Percentiles rank a stretch among this genome's conserved stretches.
These are phyloP conservation scores for Megalops cyprinoides DNA, from an alignment of 2,797 vertebrate genomes.

Conservation along the genomic window DNA sequence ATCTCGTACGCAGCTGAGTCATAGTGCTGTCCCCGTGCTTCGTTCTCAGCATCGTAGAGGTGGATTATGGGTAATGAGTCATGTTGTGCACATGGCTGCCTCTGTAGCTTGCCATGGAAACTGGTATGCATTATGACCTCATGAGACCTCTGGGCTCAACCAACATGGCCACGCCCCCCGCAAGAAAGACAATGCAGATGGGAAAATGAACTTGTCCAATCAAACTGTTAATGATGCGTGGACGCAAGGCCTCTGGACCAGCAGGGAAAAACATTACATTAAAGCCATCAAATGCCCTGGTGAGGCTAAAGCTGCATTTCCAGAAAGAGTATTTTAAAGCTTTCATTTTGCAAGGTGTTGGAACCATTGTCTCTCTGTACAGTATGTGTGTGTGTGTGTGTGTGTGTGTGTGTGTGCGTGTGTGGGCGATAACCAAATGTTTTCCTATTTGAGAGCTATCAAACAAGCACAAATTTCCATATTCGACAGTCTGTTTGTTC, in stretches of 20 bases:
- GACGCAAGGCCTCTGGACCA: not conserved
- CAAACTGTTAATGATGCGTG: not conserved
- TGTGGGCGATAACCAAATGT: not conserved
- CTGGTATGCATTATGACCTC: not conserved
- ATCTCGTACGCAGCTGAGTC: not conserved
- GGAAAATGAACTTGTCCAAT: not conserved
- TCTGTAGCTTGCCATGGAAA: no score
- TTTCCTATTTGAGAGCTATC: not conserved
- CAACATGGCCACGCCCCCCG: not conserved
- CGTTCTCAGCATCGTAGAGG: not conserved
- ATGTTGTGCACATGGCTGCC: no score
- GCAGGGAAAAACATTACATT: not conserved
- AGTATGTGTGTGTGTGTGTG: not conserved
- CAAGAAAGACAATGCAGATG: not conserved
- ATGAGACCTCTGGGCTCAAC: not conserved
- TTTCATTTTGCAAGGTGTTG: no score
- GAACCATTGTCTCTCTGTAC: no score
- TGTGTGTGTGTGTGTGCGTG: slow-evolving; percentile 1
- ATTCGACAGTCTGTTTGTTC: not conserved
- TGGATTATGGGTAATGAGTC: no score
- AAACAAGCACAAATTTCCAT: no score
- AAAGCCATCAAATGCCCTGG: not conserved
- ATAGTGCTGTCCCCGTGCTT: not conserved
- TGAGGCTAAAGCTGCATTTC: not conserved
- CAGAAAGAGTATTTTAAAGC: not conserved